Evolutionary conservation across 2,113 vertebrate genomes (phyloP), one percentile per base, ranked within the genome.

Genomic region (Corythaixoides concolor): DNA sequence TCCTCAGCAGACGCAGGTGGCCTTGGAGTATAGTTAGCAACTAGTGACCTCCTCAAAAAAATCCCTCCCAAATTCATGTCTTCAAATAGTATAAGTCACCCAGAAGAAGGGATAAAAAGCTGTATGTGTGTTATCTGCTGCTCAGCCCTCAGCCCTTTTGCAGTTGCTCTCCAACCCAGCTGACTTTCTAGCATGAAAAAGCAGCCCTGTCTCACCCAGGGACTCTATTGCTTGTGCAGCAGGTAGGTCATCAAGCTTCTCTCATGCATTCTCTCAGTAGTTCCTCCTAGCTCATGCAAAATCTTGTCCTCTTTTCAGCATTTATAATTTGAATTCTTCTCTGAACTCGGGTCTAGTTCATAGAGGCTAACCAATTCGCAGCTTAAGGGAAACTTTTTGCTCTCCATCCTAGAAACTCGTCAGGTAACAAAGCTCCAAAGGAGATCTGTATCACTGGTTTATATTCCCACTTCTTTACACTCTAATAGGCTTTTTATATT

Each of bases 241-340:
- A 53, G 10, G 26, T 7, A 27, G 8, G 9, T 49, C 67, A 76
- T 8, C 35, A n/a, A 79, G 20, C 14, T 59, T 72, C 49, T 60
- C 43, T 73, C 22, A 19, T 3, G 12, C 0, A 0, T 12, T 70
- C 10, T 11, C 4, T 12, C 45, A 74, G 73, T 6, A 55, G 15
- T 49, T 87, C 62, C 50, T 64, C 20, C 43, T 35, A 50, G 32
- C 14, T 69, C 18, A 21, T 35, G 23, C 33, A 86, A 79, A 90
- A 49, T 62, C 28, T 41, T 22, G 3, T 32, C 24, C 32, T 50
- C 21, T 70, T 74, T 69, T 63, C 43, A 70, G 37, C 30, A 28
- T 45, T 80, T 62, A n/a, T 19, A 45, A 66, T 58, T 88, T 53
- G 43, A 82, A 49, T 33, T 76, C 28, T 75, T 60, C 69, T 75